phyloP scores from a whole-genome alignment of 2,888 invertebrate genomes.

The Oscheius sp. region DNA sequence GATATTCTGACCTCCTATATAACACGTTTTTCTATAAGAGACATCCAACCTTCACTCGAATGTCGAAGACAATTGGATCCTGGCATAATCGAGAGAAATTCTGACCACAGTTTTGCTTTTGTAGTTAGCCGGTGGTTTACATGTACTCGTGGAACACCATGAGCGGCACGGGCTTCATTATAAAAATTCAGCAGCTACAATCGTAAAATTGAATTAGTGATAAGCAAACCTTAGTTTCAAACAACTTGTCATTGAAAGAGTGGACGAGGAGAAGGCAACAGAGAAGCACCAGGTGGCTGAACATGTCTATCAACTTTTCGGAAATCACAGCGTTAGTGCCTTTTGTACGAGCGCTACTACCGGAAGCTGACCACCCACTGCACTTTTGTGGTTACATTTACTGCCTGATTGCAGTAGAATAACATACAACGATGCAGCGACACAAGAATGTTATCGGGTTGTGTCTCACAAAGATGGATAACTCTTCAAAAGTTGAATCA shows the following conservation, averaged over 20 bases:
- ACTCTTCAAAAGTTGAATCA: too few species aligned
- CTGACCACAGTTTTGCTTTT: slow-evolving; percentile 36
- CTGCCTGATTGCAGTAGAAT: too few species aligned
- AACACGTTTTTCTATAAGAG: neutral
- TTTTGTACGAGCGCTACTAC: slow-evolving; percentile 29
- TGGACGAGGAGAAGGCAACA: neutral
- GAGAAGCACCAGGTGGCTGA: slow-evolving; percentile 1
- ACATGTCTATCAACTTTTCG: slow-evolving; percentile 7
- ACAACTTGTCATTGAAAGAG: slow-evolving; percentile 10
- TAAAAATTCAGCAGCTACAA: slow-evolving; percentile 24
- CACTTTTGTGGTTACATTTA: too few species aligned
- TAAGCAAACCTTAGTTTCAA: neutral
- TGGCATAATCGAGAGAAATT: slow-evolving; percentile 39
- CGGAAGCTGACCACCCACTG: slow-evolving; percentile 17
- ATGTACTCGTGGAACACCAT: slow-evolving; percentile 18
- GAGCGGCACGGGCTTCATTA: slow-evolving; percentile 26
- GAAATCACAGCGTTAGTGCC: slow-evolving; percentile 8
- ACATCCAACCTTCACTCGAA: slow-evolving; percentile 14
- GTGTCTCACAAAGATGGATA: too few species aligned
- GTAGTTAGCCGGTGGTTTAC: neutral
- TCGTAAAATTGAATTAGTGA: neutral
- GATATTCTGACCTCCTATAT: slow-evolving; percentile 47
- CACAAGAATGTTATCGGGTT: too few species aligned
- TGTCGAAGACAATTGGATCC: slow-evolving; percentile 37
- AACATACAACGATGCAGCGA: too few species aligned